These are phyloP conservation scores for Linyphia triangularis DNA, from an alignment of 2,888 invertebrate species.

Conservation along the genomic window DNA sequence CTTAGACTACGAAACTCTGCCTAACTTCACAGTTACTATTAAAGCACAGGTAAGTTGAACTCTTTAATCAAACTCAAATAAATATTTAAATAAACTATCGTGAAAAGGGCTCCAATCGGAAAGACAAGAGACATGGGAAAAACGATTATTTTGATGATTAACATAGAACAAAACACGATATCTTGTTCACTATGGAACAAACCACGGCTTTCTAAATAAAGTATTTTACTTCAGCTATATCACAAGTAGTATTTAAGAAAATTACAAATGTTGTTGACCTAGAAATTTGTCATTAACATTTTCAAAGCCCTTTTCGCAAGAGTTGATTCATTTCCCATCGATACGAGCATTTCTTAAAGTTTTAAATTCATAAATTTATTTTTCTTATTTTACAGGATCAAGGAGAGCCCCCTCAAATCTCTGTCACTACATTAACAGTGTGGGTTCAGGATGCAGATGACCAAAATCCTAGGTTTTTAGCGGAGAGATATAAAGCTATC, in stretches of 20 bases:
- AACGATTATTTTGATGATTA: no score
- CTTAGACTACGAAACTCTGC: constrained; percentile 89
- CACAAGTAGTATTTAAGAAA: no score
- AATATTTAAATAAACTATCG: neutral
- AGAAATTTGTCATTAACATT: no score
- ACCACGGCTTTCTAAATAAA: no score
- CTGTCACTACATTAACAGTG: constrained; percentile 87
- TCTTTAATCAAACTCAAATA: neutral
- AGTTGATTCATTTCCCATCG: no score
- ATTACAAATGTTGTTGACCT: no score
- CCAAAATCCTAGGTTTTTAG: constrained; percentile 90
- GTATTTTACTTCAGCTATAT: no score
- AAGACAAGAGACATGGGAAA: no score
- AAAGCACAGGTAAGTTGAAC: constrained; percentile 81
- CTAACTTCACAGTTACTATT: constrained; percentile 88
- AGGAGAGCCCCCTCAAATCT: constrained; percentile 88
- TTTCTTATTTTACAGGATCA: constrained; percentile 83
- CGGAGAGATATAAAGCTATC: constrained; percentile 87
- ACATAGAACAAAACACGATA: no score
- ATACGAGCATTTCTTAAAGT: neutral
- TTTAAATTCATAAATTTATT: neutral
- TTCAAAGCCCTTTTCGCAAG: no score
- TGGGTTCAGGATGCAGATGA: constrained; percentile 93
- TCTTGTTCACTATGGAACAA: no score
- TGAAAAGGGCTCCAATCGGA: no score